A percentile compares a stretch with the other conserved stretches of the same genome.
Evolutionary conservation across 1,140 invertebrate species (phyloP).

Genomic region (Phenacoccus solenopsis): DNA sequence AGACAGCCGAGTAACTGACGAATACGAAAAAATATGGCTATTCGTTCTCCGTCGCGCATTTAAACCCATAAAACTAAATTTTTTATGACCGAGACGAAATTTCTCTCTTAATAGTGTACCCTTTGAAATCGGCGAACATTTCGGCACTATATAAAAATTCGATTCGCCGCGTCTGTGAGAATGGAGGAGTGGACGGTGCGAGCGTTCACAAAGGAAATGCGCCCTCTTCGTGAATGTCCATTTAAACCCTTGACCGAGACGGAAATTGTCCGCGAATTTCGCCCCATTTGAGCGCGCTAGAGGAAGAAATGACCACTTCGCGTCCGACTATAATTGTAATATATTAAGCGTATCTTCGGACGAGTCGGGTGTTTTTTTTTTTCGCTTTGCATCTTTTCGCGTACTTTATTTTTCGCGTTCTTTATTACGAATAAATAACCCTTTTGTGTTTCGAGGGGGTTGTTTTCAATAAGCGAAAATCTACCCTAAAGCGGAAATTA

Average conservation of each 20-base stretch:
- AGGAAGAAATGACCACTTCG: not conserved
- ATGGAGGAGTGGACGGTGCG: too few species aligned
- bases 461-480: conserved; percentile 2
- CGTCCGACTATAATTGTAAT: not conserved
- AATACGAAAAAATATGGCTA: too few species aligned
- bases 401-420: not conserved
- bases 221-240: not conserved
- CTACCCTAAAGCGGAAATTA: not conserved
- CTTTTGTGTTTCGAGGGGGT: not conserved
- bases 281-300: not conserved
- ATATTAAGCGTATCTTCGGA: not conserved
- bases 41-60: too few species aligned
- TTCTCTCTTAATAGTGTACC: too few species aligned
- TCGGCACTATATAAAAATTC: too few species aligned
- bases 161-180: too few species aligned
- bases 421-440: not conserved
- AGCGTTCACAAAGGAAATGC: not conserved
- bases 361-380: not conserved
- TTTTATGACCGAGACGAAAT: too few species aligned
- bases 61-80: too few species aligned
- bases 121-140: too few species aligned
- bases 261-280: not conserved
- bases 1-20: too few species aligned
- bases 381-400: too few species aligned
- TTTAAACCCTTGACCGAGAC: conserved; percentile 1